A percentile compares a stretch with the other conserved stretches of the same genome.
Evolutionary conservation across 2,113 vertebrate genomes (phyloP).

Genomic region (Fulmarus glacialis): DNA sequence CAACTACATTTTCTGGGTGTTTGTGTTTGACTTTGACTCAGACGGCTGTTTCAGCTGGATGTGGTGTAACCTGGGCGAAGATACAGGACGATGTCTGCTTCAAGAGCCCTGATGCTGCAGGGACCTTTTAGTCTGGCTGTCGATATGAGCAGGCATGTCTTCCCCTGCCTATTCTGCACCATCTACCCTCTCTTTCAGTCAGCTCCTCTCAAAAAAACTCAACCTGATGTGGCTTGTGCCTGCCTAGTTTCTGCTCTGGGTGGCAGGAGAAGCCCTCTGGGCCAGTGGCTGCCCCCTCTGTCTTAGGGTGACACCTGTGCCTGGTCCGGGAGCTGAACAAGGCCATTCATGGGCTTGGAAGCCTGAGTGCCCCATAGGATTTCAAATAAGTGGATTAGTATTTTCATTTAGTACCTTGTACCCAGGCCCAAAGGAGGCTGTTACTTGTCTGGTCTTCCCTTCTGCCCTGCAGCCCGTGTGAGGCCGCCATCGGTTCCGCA

Average conservation of each 20-base stretch:
- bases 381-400: background rate
- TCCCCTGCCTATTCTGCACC: background rate
- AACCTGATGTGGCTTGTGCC: background rate
- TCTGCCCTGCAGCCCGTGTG: no score
- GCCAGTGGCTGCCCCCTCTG: fast-evolving
- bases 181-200: background rate
- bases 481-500: fast-evolving
- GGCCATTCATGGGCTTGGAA: background rate
- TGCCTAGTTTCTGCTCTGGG: background rate
- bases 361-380: background rate
- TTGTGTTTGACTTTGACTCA: background rate
- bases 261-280: background rate
- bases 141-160: background rate
- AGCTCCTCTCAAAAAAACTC: background rate
- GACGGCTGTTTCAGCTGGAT: background rate
- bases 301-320: background rate
- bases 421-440: background rate
- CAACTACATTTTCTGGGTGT: background rate
- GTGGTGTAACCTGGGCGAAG: background rate
- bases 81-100: background rate
- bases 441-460: background rate
- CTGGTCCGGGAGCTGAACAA: background rate
- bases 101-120: fast-evolving
- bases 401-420: background rate
- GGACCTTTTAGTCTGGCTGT: background rate